Evolutionary conservation across 2,797 vertebrate genomes (phyloP).

Genomic region (Argya squamiceps): DNA sequence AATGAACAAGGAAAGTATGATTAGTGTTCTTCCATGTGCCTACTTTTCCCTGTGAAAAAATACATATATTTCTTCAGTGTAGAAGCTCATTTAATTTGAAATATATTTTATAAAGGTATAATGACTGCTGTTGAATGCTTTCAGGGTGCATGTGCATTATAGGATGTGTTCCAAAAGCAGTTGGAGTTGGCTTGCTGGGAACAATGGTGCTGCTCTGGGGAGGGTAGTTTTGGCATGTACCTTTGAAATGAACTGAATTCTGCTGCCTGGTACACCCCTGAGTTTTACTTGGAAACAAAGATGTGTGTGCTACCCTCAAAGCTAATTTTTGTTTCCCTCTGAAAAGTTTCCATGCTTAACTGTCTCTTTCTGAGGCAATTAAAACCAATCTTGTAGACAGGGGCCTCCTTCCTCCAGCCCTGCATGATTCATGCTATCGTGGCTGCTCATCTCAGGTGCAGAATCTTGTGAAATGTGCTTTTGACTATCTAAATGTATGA

Average conservation of each 20-base stretch:
- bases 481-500: constrained; percentile 20
- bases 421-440: constrained; percentile 32
- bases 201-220: neutral
- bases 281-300: constrained; percentile 10
- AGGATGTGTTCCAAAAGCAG: neutral
- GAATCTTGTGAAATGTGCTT: constrained; percentile 44
- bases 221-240: neutral
- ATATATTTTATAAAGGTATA: neutral
- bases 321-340: neutral
- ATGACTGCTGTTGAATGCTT: neutral
- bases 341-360: constrained; percentile 45
- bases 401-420: constrained; percentile 9
- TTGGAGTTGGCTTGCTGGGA: neutral
- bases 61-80: neutral
- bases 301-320: neutral
- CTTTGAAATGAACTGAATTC: neutral
- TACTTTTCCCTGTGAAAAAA: neutral
- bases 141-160: neutral
- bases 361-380: constrained; percentile 24
- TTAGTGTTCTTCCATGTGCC: neutral
- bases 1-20: neutral
- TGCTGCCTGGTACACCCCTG: neutral
- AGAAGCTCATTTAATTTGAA: neutral
- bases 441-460: constrained; percentile 43
- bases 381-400: neutral